phyloP scores from a whole-genome alignment of 2,113 vertebrate genomes.

The Albula goreensis region DNA sequence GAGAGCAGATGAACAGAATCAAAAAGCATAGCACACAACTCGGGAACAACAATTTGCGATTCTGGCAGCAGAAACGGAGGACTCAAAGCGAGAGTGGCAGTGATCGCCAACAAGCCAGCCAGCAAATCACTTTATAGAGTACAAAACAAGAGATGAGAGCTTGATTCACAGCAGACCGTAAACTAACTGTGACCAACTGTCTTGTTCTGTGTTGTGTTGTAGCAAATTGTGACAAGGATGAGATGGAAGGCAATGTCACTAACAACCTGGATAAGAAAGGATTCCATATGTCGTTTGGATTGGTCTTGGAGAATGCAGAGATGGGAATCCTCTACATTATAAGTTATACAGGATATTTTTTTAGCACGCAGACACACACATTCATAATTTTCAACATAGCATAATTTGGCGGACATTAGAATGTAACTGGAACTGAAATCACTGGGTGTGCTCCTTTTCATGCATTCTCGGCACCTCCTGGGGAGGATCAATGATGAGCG shows the following conservation, averaged over 20 bases:
- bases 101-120: not conserved
- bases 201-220: not conserved
- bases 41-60: not conserved
- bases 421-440: too few relatives aligned
- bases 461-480: too few relatives aligned
- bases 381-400: too few relatives aligned
- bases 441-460: too few relatives aligned
- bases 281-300: not conserved
- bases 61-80: not conserved
- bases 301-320: not conserved
- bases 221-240: not conserved
- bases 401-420: too few relatives aligned
- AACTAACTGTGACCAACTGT: not conserved
- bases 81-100: not conserved
- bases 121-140: not conserved
- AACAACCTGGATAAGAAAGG: not conserved
- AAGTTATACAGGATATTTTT: not conserved
- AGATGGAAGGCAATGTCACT: not conserved
- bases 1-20: not conserved
- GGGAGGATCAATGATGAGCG: too few relatives aligned
- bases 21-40: not conserved
- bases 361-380: too few relatives aligned
- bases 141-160: not conserved
- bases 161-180: not conserved
- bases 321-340: not conserved